These are phyloP conservation scores for Drosophila neutralis DNA, from an alignment of 2,888 invertebrate genomes.

Conservation along the genomic window DNA sequence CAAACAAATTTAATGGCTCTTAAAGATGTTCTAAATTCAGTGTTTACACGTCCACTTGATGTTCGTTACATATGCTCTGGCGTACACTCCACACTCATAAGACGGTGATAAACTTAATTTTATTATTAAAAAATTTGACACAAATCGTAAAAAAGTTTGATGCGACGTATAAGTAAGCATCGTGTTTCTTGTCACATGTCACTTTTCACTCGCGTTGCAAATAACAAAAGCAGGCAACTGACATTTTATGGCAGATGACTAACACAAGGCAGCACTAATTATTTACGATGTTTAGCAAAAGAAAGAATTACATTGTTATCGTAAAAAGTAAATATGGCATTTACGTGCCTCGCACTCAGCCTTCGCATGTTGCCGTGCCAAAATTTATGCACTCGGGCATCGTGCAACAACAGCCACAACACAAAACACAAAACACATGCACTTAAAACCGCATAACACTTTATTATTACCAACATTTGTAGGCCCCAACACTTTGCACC, in stretches of 20 bases:
- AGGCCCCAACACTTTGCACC: slow-evolving; percentile 64
- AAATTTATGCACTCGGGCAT: slow-evolving; percentile 46
- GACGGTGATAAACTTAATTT: slow-evolving; percentile 58
- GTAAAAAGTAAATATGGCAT: slow-evolving; percentile 69
- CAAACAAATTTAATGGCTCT: slow-evolving; percentile 9
- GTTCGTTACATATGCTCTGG: neutral
- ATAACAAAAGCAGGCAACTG: neutral
- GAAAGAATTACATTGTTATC: slow-evolving; percentile 58
- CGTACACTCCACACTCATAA: neutral
- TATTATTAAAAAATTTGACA: slow-evolving; percentile 54
- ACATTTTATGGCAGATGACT: slow-evolving; percentile 35
- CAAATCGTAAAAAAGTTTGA: slow-evolving; percentile 54
- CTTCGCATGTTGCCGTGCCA: slow-evolving; percentile 28
- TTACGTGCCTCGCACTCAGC: slow-evolving; percentile 51
- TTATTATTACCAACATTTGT: slow-evolving; percentile 47
- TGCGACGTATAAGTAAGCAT: slow-evolving; percentile 22
- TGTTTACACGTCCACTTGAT: slow-evolving; percentile 7
- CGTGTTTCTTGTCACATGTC: slow-evolving; percentile 38
- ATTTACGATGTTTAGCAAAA: slow-evolving; percentile 62
- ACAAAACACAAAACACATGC: slow-evolving; percentile 10
- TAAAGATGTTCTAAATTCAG: slow-evolving; percentile 7
- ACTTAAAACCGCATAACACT: slow-evolving; percentile 53
- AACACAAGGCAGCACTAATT: slow-evolving; percentile 63
- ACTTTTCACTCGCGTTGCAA: slow-evolving; percentile 17
- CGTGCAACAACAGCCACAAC: neutral